Evolutionary conservation across 2,113 vertebrate genomes (phyloP).

Genomic region (Struthidea cinerea): DNA sequence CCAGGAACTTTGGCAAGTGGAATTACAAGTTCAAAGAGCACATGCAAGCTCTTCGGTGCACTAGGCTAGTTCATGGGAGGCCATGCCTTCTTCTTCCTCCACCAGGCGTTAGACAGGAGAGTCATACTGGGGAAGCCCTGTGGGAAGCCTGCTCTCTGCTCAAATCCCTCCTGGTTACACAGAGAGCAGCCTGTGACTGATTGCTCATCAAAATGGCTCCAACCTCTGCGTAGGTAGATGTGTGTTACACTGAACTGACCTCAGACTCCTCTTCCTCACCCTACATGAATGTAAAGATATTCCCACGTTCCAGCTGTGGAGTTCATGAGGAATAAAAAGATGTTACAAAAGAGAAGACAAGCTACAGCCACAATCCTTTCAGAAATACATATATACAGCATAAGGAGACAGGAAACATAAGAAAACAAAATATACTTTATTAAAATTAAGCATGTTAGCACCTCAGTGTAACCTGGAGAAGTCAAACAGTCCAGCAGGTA

Average conservation of each 20-base stretch:
- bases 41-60: not conserved
- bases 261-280: not conserved
- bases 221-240: not conserved
- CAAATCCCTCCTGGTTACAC: not conserved
- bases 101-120: fast-evolving
- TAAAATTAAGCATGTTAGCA: slow-evolving; percentile 72
- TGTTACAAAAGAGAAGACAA: not conserved
- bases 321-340: not conserved
- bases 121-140: fast-evolving
- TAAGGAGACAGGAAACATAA: not conserved
- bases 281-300: fast-evolving
- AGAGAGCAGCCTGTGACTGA: not conserved
- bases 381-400: not conserved
- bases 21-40: not conserved
- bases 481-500: slow-evolving; percentile 61
- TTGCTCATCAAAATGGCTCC: not conserved
- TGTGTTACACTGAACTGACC: not conserved
- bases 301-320: fast-evolving
- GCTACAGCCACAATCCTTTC: not conserved
- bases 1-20: not conserved
- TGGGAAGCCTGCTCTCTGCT: not conserved
- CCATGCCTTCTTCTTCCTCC: not conserved
- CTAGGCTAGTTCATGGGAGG: fast-evolving
- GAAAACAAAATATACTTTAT: slow-evolving; percentile 74
- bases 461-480: slow-evolving; percentile 70